Evolutionary conservation across 2,113 vertebrate species (phyloP), one percentile per base, ranked within the genome.

Genomic region (Acrocephalus kingi): DNA sequence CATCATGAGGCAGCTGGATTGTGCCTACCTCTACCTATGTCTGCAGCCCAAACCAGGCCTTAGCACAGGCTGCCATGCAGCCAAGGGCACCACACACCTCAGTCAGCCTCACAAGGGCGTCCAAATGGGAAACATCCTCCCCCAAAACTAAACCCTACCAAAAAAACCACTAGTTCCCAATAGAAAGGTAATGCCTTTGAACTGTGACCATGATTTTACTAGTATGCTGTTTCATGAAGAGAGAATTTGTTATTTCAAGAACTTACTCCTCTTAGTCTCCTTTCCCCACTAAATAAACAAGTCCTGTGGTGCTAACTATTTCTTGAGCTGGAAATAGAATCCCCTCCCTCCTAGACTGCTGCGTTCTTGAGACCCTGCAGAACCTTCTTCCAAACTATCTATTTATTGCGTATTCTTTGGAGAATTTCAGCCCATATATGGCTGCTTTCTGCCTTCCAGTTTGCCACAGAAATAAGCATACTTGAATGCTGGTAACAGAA

Each of bases 381-480:
- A 94, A 79, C n/a, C 71, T 78, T 87, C 84, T 86, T 84, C 63
- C 5, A 28, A 95, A 63, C 68, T 91, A 81, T 61, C 74, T 91
- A 94, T 93, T 96, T 94, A 90, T 90, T 92, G 75, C 79, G 68
- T 85, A 91, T 80, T 96, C 93, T 94, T 93, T 3, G 1, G 51
- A 90, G 78, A 86, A 86, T 86, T 93, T 95, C 82, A 93, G 64
- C 24, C 91, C 87, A 91, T 87, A 94, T 94, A 96, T 55, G 55
- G 84, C 43, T 82, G 55, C 51, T 80, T 80, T 91, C 71, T 95
- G 63, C 54, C 92, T 77, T 68, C 30, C 59, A 80, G 27, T 13
- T 12, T 3, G 87, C 59, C 90, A 77, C 85, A 85, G 63, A 95
- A 96, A 74, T 66, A 88, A 81, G 30, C 19, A 72, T 39, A 90